These are phyloP conservation scores for Chelon auratus DNA, from an alignment of 2,797 vertebrate genomes.

Conservation along the genomic window DNA sequence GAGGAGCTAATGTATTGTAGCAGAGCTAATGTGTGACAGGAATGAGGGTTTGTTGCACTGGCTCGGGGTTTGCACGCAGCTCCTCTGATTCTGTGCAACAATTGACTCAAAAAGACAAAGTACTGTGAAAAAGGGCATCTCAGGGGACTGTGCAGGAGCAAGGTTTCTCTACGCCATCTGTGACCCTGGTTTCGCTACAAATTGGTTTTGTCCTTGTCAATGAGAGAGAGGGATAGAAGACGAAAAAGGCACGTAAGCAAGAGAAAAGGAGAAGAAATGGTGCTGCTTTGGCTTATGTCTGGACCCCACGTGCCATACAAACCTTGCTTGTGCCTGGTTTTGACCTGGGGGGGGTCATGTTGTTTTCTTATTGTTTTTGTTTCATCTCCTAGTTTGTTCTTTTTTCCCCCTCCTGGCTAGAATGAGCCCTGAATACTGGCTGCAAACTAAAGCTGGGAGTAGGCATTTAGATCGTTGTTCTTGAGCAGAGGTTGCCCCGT, in stretches of 20 bases:
- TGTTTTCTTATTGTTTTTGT: constrained; percentile 21
- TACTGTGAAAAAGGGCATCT: constrained; percentile 76
- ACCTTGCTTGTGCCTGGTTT: constrained; percentile 52
- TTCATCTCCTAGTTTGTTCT: constrained; percentile 7
- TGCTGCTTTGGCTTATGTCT: constrained; percentile 48
- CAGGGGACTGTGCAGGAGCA: constrained; percentile 75
- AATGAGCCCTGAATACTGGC: constrained; percentile 47
- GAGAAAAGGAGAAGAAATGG: constrained; percentile 52
- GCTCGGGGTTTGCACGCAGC: constrained; percentile 46
- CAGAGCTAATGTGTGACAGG: constrained; percentile 76
- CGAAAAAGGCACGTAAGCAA: constrained; percentile 44
- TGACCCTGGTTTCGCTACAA: constrained; percentile 83
- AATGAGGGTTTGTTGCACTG: constrained; percentile 75
- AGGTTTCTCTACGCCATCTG: constrained; percentile 79
- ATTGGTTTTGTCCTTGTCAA: constrained; percentile 87
- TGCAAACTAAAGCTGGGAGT: constrained; percentile 55
- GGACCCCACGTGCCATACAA: constrained; percentile 30
- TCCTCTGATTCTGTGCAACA: constrained; percentile 73
- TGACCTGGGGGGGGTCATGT: constrained; percentile 54
- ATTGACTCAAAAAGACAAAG: constrained; percentile 85
- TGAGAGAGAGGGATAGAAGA: constrained; percentile 55
- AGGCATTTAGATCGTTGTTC: constrained; percentile 79
- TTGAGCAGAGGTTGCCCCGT: constrained; percentile 80
- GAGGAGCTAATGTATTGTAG: constrained; percentile 84
- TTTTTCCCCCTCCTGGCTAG: constrained; percentile 15